Evolutionary conservation across 2,888 invertebrate species (phyloP).

Genomic region (Atrina japonica): DNA sequence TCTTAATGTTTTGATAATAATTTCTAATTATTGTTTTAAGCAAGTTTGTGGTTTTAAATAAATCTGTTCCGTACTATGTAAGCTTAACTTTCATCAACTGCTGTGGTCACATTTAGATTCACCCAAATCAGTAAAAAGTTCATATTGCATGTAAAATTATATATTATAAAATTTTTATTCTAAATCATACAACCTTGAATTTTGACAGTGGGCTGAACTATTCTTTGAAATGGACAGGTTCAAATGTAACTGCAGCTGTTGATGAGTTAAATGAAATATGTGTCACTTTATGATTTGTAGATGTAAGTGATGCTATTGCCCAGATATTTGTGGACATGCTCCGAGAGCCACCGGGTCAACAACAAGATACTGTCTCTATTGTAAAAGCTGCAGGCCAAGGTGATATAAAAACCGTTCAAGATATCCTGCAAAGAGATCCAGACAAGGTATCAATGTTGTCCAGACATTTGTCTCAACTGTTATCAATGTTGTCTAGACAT

Average conservation of each 20-base stretch:
- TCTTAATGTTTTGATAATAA: too few relatives aligned
- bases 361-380: constrained; percentile 41
- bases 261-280: background rate
- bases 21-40: too few relatives aligned
- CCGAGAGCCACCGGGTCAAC: constrained; percentile 36
- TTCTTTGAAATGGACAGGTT: too few relatives aligned
- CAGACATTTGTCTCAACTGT: background rate
- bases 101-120: too few relatives aligned
- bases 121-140: too few relatives aligned
- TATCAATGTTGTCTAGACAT: background rate
- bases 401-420: constrained; percentile 46
- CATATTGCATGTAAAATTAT: too few relatives aligned
- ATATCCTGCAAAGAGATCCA: constrained; percentile 39
- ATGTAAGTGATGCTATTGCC: constrained; percentile 52
- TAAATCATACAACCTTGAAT: background rate
- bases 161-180: too few relatives aligned
- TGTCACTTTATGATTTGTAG: constrained; percentile 24
- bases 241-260: too few relatives aligned
- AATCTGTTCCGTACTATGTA: too few relatives aligned
- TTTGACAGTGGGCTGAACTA: too few relatives aligned
- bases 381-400: constrained; percentile 59
- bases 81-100: too few relatives aligned
- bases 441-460: constrained; percentile 41
- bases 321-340: constrained; percentile 55
- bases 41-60: too few relatives aligned